A percentile compares a stretch with the other conserved stretches of the same genome.
Conservation (phyloP, 2,797 vertebrate species). For the Micropoecilia bifurca region DNA sequence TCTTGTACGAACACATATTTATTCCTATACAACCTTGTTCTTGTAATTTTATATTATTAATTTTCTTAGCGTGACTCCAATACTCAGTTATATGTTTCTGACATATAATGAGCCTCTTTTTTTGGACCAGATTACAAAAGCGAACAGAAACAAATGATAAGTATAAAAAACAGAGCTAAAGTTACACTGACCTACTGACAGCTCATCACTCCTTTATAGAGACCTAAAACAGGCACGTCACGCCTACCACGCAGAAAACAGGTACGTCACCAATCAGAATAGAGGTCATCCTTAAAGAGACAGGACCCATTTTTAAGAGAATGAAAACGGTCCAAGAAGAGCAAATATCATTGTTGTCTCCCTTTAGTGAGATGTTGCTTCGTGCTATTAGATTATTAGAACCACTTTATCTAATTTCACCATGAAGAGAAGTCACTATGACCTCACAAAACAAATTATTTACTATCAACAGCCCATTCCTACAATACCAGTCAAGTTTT, state of each 20-base stretch:
- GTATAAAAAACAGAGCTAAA: not conserved
- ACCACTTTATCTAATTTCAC: not conserved
- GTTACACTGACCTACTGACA: not conserved
- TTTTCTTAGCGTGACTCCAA: no score
- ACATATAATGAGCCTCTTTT: not conserved
- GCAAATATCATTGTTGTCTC: not conserved
- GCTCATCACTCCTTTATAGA: slow-evolving; percentile 1
- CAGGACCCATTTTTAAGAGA: not conserved
- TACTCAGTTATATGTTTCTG: not conserved
- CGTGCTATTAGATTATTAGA: not conserved
- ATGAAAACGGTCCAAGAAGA: not conserved
- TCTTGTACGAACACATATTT: no score
- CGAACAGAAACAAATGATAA: not conserved
- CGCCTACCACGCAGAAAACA: not conserved
- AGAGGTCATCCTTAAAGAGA: slow-evolving; percentile 2
- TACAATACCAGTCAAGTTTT: slow-evolving; percentile 20
- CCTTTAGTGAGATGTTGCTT: not conserved
- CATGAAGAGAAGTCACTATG: not conserved
- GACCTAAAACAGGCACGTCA: slow-evolving; percentile 2
- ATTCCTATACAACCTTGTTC: no score
- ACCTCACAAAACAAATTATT: slow-evolving; percentile 14
- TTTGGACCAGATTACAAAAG: not conserved
- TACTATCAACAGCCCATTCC: not conserved
- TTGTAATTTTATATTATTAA: no score
- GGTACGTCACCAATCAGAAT: slow-evolving; percentile 7